A percentile compares a stretch with the other conserved stretches of the same genome.
phyloP scores from a whole-genome alignment of 2,888 invertebrate species.

The Melikaiella ostensackeni region DNA sequence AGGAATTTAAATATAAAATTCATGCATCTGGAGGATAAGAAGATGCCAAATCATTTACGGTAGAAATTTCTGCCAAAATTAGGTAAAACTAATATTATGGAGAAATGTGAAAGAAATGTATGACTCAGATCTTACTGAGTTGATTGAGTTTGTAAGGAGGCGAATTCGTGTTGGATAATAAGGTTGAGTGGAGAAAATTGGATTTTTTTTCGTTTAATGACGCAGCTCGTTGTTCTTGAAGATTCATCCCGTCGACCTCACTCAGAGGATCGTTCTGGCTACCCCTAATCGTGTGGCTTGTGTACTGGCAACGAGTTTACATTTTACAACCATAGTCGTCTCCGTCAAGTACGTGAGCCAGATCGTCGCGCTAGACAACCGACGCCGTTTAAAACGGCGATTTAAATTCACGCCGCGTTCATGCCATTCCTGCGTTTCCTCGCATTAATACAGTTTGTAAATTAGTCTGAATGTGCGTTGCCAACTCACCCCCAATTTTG shows the following conservation, averaged over 20 bases:
- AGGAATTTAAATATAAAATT: too few species aligned
- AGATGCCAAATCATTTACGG: too few species aligned
- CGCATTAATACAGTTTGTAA: constrained; percentile 69
- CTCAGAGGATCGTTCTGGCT: constrained; percentile 40
- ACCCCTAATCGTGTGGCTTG: constrained; percentile 46
- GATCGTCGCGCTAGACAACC: constrained; percentile 74
- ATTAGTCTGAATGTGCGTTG: constrained; percentile 58
- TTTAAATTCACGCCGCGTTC: constrained; percentile 74
- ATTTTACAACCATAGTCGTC: constrained; percentile 61
- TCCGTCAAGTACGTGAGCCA: constrained; percentile 70
- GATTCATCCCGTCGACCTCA: constrained; percentile 34
- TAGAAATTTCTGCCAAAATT: too few species aligned
- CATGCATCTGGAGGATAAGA: too few species aligned
- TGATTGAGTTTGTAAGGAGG: too few species aligned
- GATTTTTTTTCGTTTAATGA: constrained; percentile 34
- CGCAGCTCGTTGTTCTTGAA: constrained; percentile 22
- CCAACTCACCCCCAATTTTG: constrained; percentile 35
- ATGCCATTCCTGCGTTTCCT: constrained; percentile 63
- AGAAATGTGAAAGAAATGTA: background rate
- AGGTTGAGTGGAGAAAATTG: constrained; percentile 25
- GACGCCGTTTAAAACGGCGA: constrained; percentile 73
- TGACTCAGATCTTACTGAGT: background rate
- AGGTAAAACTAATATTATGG: too few species aligned
- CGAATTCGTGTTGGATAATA: constrained; percentile 12
- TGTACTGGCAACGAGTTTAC: constrained; percentile 60